Evolutionary conservation across 2,888 invertebrate genomes (phyloP), one percentile per base, ranked within the genome.

Genomic region (Torymus tubicola): DNA sequence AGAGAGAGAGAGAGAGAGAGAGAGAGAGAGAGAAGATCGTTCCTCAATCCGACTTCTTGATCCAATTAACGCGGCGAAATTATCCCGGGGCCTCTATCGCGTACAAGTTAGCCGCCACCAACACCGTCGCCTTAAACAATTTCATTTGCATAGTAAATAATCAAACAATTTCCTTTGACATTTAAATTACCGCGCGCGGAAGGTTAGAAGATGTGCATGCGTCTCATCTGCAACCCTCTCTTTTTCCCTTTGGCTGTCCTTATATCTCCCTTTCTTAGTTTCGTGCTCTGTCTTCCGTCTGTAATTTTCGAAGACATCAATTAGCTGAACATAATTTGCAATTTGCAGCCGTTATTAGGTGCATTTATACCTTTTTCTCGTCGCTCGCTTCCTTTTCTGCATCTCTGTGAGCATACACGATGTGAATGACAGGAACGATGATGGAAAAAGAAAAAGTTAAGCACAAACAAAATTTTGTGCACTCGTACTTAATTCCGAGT

Each of bases 141-240:
- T 88, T 86, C 87, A 90, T 90, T 90, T 89, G 87, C 90, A 90
- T 90, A 86, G 88, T 88, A 90, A 90, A 90, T 90, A 90, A 90
- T 89, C 87, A 89, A 89, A 90, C 89, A 89, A 89, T 88, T 88
- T 86, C 87, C 90, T 90, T 90, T 90, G 90, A 90, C 88, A 90
- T 90, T 89, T 87, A 90, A 90, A 90, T 90, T 86, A 85, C 85
- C 82, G 81, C 82, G 78, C 50, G 60, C 57, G 13, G 53, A 55
- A 58, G 50, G 61, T 68, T 64, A 73, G 42, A 42, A 5, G 73
- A 4, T 73, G 57, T 42, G 24, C 52, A 60, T 57, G 21, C 57
- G 14, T 55, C 16, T 55, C 60, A 64, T 31, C 53, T 52, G 18
- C 2, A 13, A 58, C 21, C 13, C 52, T 50, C 42, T 53, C 64